Conservation (phyloP, 2,113 vertebrate species). For the Spheniscus mendiculus region DNA sequence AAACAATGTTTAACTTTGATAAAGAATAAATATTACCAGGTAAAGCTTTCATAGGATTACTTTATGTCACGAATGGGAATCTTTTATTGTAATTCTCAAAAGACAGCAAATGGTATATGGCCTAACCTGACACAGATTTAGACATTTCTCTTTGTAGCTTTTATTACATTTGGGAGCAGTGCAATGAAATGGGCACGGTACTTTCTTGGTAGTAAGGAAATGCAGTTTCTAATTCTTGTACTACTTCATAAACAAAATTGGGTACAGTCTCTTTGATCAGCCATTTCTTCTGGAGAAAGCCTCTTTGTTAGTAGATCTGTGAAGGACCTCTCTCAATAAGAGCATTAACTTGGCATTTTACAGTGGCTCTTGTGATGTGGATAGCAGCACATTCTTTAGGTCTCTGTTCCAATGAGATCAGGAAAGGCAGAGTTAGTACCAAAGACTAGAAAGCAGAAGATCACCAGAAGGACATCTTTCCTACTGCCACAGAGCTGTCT, state of each 20-base stretch:
- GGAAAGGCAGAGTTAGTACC: background rate
- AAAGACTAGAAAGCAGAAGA: background rate
- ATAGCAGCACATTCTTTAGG: background rate
- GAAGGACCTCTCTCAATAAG: background rate
- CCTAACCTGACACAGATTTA: background rate
- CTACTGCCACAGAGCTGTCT: background rate
- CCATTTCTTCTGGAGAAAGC: background rate
- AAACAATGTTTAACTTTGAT: background rate
- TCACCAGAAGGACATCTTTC: background rate
- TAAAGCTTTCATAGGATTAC: background rate
- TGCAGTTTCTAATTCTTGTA: background rate
- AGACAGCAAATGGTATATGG: background rate
- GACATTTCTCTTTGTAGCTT: background rate
- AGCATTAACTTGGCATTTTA: background rate
- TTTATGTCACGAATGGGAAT: background rate
- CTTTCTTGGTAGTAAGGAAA: background rate
- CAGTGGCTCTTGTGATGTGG: background rate
- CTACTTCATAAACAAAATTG: background rate
- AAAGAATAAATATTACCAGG: background rate
- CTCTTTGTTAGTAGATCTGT: background rate
- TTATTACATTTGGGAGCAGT: background rate
- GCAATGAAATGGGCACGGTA: background rate
- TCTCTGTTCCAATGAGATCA: background rate
- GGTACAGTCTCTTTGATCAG: too few relatives aligned
- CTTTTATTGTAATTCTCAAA: background rate